Base-by-base conservation (phyloP, 1,140 invertebrate genomes). In the Philopotamus ludificatus region DNA sequence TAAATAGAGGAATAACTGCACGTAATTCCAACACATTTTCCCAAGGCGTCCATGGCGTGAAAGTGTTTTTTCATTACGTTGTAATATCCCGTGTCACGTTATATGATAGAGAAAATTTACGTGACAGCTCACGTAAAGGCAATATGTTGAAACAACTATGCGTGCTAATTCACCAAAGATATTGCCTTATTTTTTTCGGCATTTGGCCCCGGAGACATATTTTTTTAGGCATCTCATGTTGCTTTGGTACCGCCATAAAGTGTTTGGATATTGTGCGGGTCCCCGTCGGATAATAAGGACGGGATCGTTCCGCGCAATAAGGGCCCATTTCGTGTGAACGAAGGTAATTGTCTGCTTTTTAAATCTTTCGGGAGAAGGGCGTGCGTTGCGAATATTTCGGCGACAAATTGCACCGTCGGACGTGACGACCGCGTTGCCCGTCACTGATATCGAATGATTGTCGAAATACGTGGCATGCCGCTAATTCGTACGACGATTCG, bases 131-230 rank as follows among this genome's bases (percentile, higher is more conserved):
- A 65, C 55, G 63, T 65, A 59, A 49, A 39, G 47, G 63, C 55
- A 60, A 65, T 60, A 59, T 60, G 55, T 42, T 65, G 63, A 60
- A 65, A 65, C 63, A 65, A 65, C 54, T 65, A 59, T 65, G 63
- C 63, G 54, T 55, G 63, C 49, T 65, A 65, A 65, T 65, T 65
- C 44, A 25, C 45, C 54, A 22, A 41, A 65, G 55, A 59, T 65
- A 65, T 65, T 65, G 55, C 26, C 45, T 65, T n/a, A n/a, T n/a
- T n/a, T 53, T 65, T 65, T 60, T 44, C 4, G 21, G 15, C 7
- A 50, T 18, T 50, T 20, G 7, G 20, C 4, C 20, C 21, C 4
- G 22, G 23, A 53, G 50, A 53, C 50, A 53, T 53, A 25, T 22
- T 53, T 16, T 23, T 15, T n/a, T 20, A 23, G 28, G 23, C 3